Evolutionary conservation across 1,140 invertebrate genomes (phyloP), one percentile per base, ranked within the genome.

Genomic region (Drosophila nikananu): DNA sequence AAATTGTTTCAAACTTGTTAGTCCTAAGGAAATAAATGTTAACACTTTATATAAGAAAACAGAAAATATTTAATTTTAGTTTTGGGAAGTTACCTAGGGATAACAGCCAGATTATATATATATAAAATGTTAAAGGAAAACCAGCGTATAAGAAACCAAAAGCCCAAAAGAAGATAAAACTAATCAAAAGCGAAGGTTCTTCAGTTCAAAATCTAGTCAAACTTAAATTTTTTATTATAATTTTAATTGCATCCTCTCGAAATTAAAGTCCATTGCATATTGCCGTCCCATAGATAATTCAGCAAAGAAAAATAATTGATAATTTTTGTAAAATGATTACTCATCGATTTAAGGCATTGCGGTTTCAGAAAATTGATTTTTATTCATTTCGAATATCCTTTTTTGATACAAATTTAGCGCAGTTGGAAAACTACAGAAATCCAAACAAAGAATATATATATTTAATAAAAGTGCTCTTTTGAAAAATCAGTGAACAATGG

Each of bases 1-100:
- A 60, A 77, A 59, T 52, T 67, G 57, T 74, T 80, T 80, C 37
- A 64, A 77, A 51, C 54, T 86, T 86, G 64, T 81, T 86, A 86
- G 83, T 49, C 27, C 15, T 72, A 86, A 86, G 75, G 37, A 72
- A 75, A 79, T 79, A 80, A 80, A 82, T 68, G 59, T 86, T 82
- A 72, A 84, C 62, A 72, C 81, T 79, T 67, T 67, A 58, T 61
- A 63, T 79, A 84, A 77, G 64, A 77, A 76, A 77, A 52, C n/a
- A 55, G n/a, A 58, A 46, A 66, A 54, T 9, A 77, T 67, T 74
- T 63, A 64, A 63, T 66, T 81, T 81, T 71, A 51, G 27, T 55
- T 66, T 66, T 54, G 67, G 25, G 63, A 83, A 67, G 23, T 86
- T 55, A 44, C 60, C 61, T 68, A 64, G 35, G 52, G 37, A 35